Percentiles rank a stretch among this genome's conserved stretches.
phyloP scores from a whole-genome alignment of 2,888 invertebrate genomes.

The Laspeyria flexula region DNA sequence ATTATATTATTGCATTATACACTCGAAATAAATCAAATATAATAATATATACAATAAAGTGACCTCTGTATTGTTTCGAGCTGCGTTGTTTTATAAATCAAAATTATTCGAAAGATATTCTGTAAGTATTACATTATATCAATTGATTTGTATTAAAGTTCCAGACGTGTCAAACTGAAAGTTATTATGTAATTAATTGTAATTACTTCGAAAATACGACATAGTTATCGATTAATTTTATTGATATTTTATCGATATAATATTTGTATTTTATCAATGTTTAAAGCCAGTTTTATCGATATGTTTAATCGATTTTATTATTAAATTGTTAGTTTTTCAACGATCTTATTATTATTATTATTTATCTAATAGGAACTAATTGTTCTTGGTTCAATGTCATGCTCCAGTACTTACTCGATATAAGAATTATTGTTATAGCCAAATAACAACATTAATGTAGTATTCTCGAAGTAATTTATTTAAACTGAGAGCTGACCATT shows the following conservation, averaged over 20 bases:
- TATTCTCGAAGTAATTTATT: slow-evolving; percentile 6
- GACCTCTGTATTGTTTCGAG: slow-evolving; percentile 26
- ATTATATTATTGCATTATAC: background rate
- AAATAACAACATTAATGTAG: background rate
- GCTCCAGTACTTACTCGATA: too few species aligned
- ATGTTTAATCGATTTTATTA: too few species aligned
- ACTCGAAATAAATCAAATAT: background rate
- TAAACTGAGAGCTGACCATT: background rate
- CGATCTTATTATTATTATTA: too few species aligned
- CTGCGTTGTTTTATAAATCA: slow-evolving; percentile 35
- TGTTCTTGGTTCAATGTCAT: too few species aligned
- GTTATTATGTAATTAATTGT: slow-evolving; percentile 19
- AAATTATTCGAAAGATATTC: slow-evolving; percentile 39
- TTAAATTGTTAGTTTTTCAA: too few species aligned
- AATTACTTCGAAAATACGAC: slow-evolving; percentile 16
- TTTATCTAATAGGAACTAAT: too few species aligned
- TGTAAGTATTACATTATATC: slow-evolving; percentile 42
- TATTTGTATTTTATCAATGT: too few species aligned
- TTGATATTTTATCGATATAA: too few species aligned
- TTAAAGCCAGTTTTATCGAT: too few species aligned
- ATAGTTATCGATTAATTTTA: too few species aligned
- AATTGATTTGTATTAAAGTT: slow-evolving; percentile 45
- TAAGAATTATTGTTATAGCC: too few species aligned
- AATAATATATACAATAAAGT: slow-evolving; percentile 9
- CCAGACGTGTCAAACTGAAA: slow-evolving; percentile 41